Evolutionary conservation across 2,888 invertebrate species (phyloP), one percentile per base, ranked within the genome.

Genomic region (Cerastis rubricosa): DNA sequence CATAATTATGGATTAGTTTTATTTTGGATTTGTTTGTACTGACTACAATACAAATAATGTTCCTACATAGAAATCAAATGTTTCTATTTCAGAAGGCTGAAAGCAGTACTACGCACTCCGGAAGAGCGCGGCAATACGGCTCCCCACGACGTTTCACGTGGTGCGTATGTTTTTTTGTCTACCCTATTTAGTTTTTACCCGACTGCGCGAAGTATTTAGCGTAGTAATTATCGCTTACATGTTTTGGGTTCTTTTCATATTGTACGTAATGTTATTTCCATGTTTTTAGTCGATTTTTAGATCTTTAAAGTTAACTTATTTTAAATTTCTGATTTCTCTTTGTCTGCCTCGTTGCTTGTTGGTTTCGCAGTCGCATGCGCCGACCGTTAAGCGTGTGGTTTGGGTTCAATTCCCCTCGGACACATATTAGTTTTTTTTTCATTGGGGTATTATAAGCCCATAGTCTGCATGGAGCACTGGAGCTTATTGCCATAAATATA

Each of bases 11-110:
- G n/a, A n/a, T n/a, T 54, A 29, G 25, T 59, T 59, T 54, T 14
- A n/a, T 2, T 35, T 57, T 25, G n/a, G 12, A 54, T 57, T 25
- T 25, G 29, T 7, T 29, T 59, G 29, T 29, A 17, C 59, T 17
- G 59, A 59, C 17, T 59, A 8, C 29, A 29, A 8, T 22, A 63
- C 22, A 19, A 61, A 22, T 63, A 61, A 22, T 63, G 40, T 35
- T 5, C 35, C 2, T 40, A 22, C 40, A 22, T 63, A 40, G 40
- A 63, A 63, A n/a, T 64, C n/a, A 40, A 40, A 63, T 54, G 0
- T 79, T 75, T 78, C 12, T 68, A 2, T 82, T 83, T 64, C 80
- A 83, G 83, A 35, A 79, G 51, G 59, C 35, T 0, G 57, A 49
- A 45, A 35, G 40, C 35, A 22, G 49, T 69, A 22, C 6, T 69